Conservation (phyloP, 2,797 vertebrate species). For the Argentina silus region DNA sequence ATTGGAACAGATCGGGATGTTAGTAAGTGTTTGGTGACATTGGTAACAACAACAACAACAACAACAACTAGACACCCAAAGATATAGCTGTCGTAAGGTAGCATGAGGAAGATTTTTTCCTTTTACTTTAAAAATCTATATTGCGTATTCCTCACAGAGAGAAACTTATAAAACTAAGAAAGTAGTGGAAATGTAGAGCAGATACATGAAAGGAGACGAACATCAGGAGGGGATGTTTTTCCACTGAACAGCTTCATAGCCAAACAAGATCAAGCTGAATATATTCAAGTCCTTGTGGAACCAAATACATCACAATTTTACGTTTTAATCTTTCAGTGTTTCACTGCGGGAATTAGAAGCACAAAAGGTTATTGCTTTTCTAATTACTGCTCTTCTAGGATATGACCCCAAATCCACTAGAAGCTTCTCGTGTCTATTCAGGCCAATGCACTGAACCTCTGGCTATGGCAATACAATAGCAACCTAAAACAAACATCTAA, state of each 20-base stretch:
- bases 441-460: background rate
- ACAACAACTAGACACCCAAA: background rate
- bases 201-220: slow-evolving; percentile 11
- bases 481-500: background rate
- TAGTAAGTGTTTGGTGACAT: background rate
- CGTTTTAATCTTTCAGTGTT: slow-evolving; percentile 18
- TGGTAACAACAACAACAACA: background rate
- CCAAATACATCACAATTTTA: slow-evolving; percentile 1
- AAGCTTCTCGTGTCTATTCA: background rate
- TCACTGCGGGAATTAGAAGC: slow-evolving; percentile 4
- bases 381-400: background rate
- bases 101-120: background rate
- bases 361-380: background rate
- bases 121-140: background rate
- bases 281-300: slow-evolving; percentile 35
- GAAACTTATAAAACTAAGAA: slow-evolving; percentile 10
- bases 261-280: slow-evolving; percentile 48
- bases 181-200: slow-evolving; percentile 28
- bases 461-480: background rate
- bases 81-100: no score
- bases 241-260: slow-evolving; percentile 17
- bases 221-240: slow-evolving; percentile 27
- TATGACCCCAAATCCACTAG: background rate
- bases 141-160: background rate
- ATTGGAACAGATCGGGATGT: background rate